Evolutionary conservation across 1,140 invertebrate species (phyloP).

Genomic region (Psilanteris sp.): DNA sequence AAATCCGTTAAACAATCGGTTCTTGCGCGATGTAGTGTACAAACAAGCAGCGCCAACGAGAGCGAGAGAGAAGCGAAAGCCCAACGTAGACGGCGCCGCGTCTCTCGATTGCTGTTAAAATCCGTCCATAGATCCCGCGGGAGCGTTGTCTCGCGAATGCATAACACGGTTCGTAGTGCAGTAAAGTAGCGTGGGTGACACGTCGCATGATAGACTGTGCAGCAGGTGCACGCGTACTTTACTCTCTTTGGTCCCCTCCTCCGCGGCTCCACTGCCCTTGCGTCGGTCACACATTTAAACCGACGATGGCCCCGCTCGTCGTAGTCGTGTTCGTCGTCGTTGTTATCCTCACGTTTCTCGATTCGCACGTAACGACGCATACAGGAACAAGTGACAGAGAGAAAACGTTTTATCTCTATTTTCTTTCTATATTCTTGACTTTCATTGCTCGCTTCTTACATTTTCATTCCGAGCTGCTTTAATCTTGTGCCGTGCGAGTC

Average conservation of each 20-base stretch:
- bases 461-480: conserved; percentile 63
- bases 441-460: conserved; percentile 55
- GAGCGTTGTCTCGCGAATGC: conserved; percentile 74
- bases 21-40: conserved; percentile 27
- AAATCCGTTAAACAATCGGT: conserved; percentile 65
- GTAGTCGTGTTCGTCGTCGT: conserved; percentile 58
- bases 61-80: not conserved
- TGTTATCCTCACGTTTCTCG: conserved; percentile 45
- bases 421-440: conserved; percentile 53
- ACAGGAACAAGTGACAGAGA: conserved; percentile 39
- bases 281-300: conserved; percentile 53
- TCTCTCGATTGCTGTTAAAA: conserved; percentile 78
- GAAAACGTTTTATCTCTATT: conserved; percentile 56
- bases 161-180: conserved; percentile 77
- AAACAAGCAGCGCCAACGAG: conserved; percentile 55
- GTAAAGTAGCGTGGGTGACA: conserved; percentile 80
- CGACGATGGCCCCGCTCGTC: conserved; percentile 22
- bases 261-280: conserved; percentile 35
- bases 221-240: conserved; percentile 74
- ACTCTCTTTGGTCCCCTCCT: conserved; percentile 13
- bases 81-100: conserved; percentile 69
- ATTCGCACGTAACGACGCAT: conserved; percentile 49
- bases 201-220: conserved; percentile 75
- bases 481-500: conserved; percentile 57
- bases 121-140: conserved; percentile 75